phyloP scores from a whole-genome alignment of 2,888 invertebrate genomes.

The Drosophila anomelani region DNA sequence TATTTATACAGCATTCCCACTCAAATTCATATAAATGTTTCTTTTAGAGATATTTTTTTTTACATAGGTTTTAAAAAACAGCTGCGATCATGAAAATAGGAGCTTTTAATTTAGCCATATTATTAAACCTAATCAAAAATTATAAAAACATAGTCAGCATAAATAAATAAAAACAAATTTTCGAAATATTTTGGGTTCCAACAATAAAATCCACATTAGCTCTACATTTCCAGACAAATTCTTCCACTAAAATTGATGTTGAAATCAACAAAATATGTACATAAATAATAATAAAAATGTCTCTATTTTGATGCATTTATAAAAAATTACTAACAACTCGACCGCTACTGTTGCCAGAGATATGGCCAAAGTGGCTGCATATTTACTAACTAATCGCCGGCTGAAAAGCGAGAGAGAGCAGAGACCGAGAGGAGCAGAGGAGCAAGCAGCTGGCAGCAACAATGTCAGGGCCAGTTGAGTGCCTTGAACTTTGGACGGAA shows the following conservation, averaged over 20 bases:
- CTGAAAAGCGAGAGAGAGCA: conserved; percentile 3
- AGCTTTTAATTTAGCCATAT: too few species aligned
- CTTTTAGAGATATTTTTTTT: neutral
- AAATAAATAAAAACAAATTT: too few species aligned
- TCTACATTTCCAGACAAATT: too few species aligned
- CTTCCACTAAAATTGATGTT: too few species aligned
- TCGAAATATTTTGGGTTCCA: too few species aligned
- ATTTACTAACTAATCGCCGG: conserved; percentile 5
- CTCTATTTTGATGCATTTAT: too few species aligned
- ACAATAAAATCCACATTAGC: too few species aligned
- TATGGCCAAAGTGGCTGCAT: conserved; percentile 5
- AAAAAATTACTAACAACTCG: neutral
- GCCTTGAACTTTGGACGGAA: conserved; percentile 35
- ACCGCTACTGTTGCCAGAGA: neutral
- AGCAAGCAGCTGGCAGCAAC: neutral
- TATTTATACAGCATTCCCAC: conserved; percentile 1
- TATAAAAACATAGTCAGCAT: too few species aligned
- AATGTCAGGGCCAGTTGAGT: conserved; percentile 35
- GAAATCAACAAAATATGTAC: too few species aligned
- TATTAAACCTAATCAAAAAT: too few species aligned
- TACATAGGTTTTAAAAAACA: neutral
- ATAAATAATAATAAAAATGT: too few species aligned
- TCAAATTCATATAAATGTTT: neutral
- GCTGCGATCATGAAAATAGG: neutral
- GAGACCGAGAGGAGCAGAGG: neutral